A percentile compares a stretch with the other conserved stretches of the same genome.
These are phyloP conservation scores for Serripes groenlandicus DNA, from an alignment of 2,888 invertebrate genomes.

Conservation along the genomic window DNA sequence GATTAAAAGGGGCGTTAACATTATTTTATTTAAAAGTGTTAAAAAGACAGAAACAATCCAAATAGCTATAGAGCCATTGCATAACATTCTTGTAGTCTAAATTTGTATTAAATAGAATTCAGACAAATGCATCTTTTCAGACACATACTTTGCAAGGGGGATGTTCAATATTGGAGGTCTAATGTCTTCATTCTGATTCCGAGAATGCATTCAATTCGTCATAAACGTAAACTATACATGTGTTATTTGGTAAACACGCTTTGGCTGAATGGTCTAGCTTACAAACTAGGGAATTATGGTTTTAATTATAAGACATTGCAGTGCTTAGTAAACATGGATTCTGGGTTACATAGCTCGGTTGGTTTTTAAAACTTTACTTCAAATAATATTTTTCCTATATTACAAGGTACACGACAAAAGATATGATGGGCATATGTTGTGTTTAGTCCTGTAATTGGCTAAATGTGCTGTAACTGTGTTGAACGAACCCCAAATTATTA, in stretches of 20 bases:
- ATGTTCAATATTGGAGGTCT: no score
- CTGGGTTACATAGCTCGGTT: not conserved
- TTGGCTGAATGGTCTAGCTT: slow-evolving; percentile 14
- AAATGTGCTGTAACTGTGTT: no score
- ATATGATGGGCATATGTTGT: no score
- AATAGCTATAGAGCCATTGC: slow-evolving; percentile 30
- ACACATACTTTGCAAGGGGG: no score
- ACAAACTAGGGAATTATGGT: slow-evolving; percentile 6
- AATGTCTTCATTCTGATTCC: no score
- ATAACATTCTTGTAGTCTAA: slow-evolving; percentile 8
- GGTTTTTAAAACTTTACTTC: not conserved
- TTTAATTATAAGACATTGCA: not conserved
- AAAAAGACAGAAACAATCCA: slow-evolving; percentile 14
- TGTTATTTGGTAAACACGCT: slow-evolving; percentile 22
- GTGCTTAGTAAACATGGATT: not conserved
- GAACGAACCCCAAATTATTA: no score
- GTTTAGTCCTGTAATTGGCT: no score
- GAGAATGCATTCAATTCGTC: no score
- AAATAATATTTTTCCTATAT: not conserved
- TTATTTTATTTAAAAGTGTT: slow-evolving; percentile 16
- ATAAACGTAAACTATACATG: slow-evolving; percentile 2
- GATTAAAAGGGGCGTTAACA: slow-evolving; percentile 16
- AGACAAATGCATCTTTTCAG: no score
- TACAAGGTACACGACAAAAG: slow-evolving; percentile 11
- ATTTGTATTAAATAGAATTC: no score